phyloP scores from a whole-genome alignment of 2,888 invertebrate species.

The Hypercompe scribonia region DNA sequence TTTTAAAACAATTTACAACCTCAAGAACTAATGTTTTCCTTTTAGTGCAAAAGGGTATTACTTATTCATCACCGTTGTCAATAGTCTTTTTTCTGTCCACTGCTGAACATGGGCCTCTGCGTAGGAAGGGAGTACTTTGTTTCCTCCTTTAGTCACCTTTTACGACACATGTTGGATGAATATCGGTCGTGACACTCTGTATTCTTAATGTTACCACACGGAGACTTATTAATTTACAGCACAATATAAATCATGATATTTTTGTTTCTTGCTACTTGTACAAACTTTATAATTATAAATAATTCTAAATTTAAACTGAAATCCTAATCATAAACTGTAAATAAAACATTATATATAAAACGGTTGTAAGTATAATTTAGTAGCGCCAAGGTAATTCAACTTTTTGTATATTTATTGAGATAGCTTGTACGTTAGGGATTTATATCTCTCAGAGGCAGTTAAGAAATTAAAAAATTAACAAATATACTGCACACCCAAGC shows the following conservation, averaged over 20 bases:
- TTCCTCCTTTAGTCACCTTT: no score
- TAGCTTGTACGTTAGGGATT: neutral
- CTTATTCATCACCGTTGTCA: no score
- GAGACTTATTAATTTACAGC: neutral
- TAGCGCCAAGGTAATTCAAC: neutral
- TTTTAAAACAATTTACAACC: no score
- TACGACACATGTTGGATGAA: no score
- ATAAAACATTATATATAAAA: neutral
- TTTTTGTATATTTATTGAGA: constrained; percentile 2
- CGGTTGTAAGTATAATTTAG: neutral
- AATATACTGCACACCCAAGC: neutral
- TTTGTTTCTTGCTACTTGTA: neutral
- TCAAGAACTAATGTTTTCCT: no score
- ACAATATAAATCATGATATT: neutral
- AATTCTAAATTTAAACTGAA: neutral
- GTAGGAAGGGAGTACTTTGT: no score
- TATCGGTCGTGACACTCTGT: no score
- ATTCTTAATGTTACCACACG: no score
- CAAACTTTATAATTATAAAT: neutral
- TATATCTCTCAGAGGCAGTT: neutral
- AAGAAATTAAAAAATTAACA: neutral
- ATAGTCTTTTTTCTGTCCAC: no score
- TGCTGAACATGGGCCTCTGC: no score
- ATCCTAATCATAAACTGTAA: neutral
- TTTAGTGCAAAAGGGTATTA: no score